Percentiles rank a stretch among this genome's conserved stretches.
These are phyloP conservation scores for Galeopsomyia nigrocyanea DNA, from an alignment of 2,888 invertebrate genomes.

Conservation along the genomic window DNA sequence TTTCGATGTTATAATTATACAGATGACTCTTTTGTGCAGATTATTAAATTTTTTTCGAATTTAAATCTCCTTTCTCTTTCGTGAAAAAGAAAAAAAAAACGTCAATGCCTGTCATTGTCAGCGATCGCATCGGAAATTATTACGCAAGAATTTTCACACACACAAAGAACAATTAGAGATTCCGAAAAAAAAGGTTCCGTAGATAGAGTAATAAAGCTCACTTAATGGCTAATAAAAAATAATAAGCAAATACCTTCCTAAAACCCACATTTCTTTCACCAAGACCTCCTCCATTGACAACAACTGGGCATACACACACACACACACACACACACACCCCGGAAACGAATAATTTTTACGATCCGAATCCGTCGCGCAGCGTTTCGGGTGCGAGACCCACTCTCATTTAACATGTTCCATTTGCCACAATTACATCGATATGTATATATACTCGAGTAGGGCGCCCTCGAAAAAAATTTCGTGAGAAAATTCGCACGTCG, in stretches of 20 bases:
- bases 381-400: conserved; percentile 2
- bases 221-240: conserved; percentile 28
- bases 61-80: too few relatives aligned
- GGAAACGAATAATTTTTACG: conserved; percentile 34
- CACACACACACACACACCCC: too few relatives aligned
- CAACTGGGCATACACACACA: neutral
- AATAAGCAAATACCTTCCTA: conserved; percentile 34
- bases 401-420: conserved; percentile 38
- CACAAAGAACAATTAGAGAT: neutral
- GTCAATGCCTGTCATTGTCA: too few relatives aligned
- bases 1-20: too few relatives aligned
- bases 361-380: conserved; percentile 17
- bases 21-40: too few relatives aligned
- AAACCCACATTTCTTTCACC: conserved; percentile 5
- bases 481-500: conserved; percentile 49
- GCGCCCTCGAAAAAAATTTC: conserved; percentile 41
- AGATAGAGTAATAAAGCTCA: neutral
- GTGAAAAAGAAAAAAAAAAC: too few relatives aligned
- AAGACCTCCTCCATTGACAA: neutral
- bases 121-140: too few relatives aligned
- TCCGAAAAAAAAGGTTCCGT: neutral
- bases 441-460: neutral
- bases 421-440: conserved; percentile 43
- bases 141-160: too few relatives aligned
- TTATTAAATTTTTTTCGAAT: too few relatives aligned